These are phyloP conservation scores for Myripristis jacobus DNA, from an alignment of 2,797 vertebrate genomes.

Conservation along the genomic window DNA sequence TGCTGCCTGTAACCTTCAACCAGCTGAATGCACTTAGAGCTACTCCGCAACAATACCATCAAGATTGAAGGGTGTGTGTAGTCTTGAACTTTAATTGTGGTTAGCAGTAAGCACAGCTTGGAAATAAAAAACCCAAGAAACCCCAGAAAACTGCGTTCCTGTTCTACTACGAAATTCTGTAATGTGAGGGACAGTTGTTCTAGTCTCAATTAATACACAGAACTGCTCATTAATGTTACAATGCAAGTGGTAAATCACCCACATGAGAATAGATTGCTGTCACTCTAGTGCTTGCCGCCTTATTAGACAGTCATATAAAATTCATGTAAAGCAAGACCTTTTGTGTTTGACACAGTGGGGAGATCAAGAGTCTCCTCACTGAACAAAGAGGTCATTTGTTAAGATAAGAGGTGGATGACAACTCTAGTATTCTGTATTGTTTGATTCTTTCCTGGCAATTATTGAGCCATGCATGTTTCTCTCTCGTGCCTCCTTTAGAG, in stretches of 20 bases:
- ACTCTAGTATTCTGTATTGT: slow-evolving; percentile 50
- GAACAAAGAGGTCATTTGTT: slow-evolving; percentile 46
- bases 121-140: slow-evolving; percentile 3
- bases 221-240: background rate
- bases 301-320: slow-evolving; percentile 8
- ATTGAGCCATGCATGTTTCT: slow-evolving; percentile 36
- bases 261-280: background rate
- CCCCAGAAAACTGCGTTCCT: slow-evolving; percentile 3
- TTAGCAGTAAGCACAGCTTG: slow-evolving; percentile 12
- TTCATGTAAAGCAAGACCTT: slow-evolving; percentile 2
- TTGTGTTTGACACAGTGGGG: slow-evolving; percentile 18
- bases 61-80: slow-evolving; percentile 27
- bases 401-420: slow-evolving; percentile 47
- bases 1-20: background rate
- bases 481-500: slow-evolving; percentile 43
- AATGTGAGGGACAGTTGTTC: background rate
- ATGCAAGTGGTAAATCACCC: background rate
- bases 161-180: background rate
- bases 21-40: slow-evolving; percentile 4
- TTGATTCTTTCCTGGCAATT: slow-evolving; percentile 52
- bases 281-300: background rate
- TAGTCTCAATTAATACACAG: background rate
- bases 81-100: slow-evolving; percentile 3
- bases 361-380: slow-evolving; percentile 22
- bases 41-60: slow-evolving; percentile 17